Base-by-base conservation (phyloP, 2,888 invertebrate genomes). In the Peribatodes rhomboidaria region DNA sequence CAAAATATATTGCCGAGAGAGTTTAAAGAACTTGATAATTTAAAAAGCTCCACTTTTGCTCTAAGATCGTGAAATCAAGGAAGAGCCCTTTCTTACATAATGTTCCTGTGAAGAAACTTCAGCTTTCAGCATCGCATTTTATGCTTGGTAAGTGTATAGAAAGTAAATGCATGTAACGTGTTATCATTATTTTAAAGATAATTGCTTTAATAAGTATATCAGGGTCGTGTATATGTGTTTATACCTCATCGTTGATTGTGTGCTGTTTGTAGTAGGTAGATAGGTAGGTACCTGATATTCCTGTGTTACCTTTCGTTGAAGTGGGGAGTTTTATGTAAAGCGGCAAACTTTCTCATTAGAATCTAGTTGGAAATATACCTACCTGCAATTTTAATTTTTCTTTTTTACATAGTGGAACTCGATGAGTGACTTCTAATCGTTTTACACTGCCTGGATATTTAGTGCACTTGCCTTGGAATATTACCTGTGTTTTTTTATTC, bases 101-200 rank as follows among this genome's bases (percentile, higher is more conserved):
- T 60, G 56, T 60, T 65, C 52, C 49, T 33, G 59, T 55, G 50
- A 65, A 56, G 60, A 49, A 50, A 55, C 41, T 60, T 56, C 50
- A 31, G n/a, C 37, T 27, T 56, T 37, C 49, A 52, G 44, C 56
- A 14, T 52, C 50, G 70, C 76, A 74, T 80, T 86, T 75, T 82
- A 82, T 83, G 82, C 75, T 82, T 83, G 82, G 87, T 87, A 75
- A 84, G 87, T 86, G 63, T 64, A 42, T 50, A 72, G 68, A 37
- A 10, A 39, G 10, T 8, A 39, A 9, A 33, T 13, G 31, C 1
- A 20, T 6, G 9, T 14, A 14, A 33, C 20, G 69, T 63, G 67
- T 69, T 75, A 80, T 72, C 74, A 66, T 75, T 20, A 13, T 18
- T 20, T 8, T 22, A 22, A 22, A 11, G 16, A 49, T 49, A 49